A percentile compares a stretch with the other conserved stretches of the same genome.
phyloP scores from a whole-genome alignment of 2,888 invertebrate genomes.

The Nomada fabriciana region DNA sequence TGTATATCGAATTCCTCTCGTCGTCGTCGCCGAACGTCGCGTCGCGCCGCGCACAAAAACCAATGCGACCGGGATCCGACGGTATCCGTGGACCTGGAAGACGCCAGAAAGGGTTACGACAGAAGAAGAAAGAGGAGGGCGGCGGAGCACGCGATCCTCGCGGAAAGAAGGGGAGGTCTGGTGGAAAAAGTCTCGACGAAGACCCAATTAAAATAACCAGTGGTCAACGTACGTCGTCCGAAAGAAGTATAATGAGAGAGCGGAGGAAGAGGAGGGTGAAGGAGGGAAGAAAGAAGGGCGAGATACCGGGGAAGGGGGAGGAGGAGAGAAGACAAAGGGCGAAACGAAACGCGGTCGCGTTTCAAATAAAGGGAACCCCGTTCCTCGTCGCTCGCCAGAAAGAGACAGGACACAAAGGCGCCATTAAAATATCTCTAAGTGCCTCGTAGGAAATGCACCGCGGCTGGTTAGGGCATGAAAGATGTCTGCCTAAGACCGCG shows the following conservation, averaged over 20 bases:
- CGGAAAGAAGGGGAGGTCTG: constrained; percentile 51
- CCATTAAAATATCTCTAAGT: constrained; percentile 81
- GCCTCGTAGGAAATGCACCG: constrained; percentile 50
- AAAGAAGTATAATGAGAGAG: constrained; percentile 72
- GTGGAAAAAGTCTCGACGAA: constrained; percentile 81
- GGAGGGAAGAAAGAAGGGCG: constrained; percentile 50
- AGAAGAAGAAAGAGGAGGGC: constrained; percentile 36
- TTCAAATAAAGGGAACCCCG: constrained; percentile 73
- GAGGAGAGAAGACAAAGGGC: constrained; percentile 79
- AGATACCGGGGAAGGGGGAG: constrained; percentile 58
- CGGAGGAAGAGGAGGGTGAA: constrained; percentile 44
- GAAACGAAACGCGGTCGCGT: constrained; percentile 68
- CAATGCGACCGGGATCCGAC: constrained; percentile 44
- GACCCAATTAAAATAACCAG: constrained; percentile 84
- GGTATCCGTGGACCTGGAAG: constrained; percentile 58
- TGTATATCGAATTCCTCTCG: constrained; percentile 60
- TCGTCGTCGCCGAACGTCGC: constrained; percentile 32
- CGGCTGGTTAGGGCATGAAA: constrained; percentile 47
- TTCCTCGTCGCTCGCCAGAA: constrained; percentile 49
- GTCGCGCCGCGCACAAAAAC: constrained; percentile 65
- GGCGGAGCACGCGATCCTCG: constrained; percentile 46
- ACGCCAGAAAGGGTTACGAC: constrained; percentile 46
- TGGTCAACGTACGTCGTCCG: constrained; percentile 75
- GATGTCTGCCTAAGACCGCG: constrained; percentile 54
- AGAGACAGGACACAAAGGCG: constrained; percentile 77